Conservation (phyloP, 2,113 vertebrate genomes). For the Neofelis nebulosa region DNA sequence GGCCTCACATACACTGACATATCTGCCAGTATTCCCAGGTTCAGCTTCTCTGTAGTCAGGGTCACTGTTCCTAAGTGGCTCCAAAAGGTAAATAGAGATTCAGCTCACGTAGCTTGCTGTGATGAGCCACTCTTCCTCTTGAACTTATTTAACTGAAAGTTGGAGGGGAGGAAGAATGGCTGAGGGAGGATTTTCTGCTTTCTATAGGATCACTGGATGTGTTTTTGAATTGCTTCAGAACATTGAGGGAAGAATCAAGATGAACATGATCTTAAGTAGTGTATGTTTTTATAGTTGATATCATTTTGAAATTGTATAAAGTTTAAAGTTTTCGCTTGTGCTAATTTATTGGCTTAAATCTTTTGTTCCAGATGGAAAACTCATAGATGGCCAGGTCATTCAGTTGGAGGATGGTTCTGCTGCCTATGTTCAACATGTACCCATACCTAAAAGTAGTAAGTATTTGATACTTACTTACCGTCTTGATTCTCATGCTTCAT, state of each 20-base stretch:
- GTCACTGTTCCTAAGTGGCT: constrained; percentile 34
- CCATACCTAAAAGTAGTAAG: constrained; percentile 95
- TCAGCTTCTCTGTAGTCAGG: background rate
- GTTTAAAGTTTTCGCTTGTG: constrained; percentile 16
- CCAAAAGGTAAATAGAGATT: background rate
- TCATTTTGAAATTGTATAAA: constrained; percentile 77
- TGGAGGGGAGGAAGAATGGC: constrained; percentile 71
- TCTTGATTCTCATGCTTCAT: background rate
- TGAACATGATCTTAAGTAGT: constrained; percentile 79
- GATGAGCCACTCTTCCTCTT: constrained; percentile 71
- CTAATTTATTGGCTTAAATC: constrained; percentile 49
- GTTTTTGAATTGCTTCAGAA: constrained; percentile 78
- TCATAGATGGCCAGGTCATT: constrained; percentile 98
- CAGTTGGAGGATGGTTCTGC: constrained; percentile 98
- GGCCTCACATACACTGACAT: background rate
- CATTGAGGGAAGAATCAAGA: constrained; percentile 78
- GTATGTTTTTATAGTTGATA: constrained; percentile 75
- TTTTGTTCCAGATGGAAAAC: constrained; percentile 92
- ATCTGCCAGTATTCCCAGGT: background rate
- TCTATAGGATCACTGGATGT: constrained; percentile 77
- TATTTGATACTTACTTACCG: constrained; percentile 49
- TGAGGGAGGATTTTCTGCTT: constrained; percentile 80
- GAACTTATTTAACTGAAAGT: constrained; percentile 38
- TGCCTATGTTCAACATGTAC: constrained; percentile 97
- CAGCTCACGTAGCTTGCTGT: background rate